These are phyloP conservation scores for Rotaria socialis DNA, from an alignment of 2,888 invertebrate species.

Conservation along the genomic window DNA sequence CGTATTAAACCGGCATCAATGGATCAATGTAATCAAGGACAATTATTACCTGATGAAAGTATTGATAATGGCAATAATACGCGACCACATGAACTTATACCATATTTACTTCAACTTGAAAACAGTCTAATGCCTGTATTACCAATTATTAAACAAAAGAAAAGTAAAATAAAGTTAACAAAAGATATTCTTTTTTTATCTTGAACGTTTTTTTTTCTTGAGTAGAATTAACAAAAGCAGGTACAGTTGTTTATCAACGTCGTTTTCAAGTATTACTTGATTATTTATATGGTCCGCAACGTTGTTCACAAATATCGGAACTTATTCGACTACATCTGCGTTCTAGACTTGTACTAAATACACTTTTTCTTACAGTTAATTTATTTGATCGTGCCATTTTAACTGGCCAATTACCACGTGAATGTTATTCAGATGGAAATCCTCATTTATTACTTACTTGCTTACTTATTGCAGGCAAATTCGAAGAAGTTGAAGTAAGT, in stretches of 20 bases:
- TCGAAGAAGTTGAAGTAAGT: conserved; percentile 22
- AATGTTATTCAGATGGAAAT: not conserved
- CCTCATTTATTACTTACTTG: conserved; percentile 5
- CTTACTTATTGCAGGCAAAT: not conserved
- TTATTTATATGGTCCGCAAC: not conserved
- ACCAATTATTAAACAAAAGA: not conserved
- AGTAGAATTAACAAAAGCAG: not conserved
- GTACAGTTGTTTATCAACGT: not conserved
- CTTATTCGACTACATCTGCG: not conserved
- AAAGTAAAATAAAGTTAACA: not conserved
- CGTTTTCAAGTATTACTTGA: not conserved
- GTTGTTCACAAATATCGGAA: not conserved
- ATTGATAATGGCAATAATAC: not conserved
- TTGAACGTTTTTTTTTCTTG: too few species aligned
- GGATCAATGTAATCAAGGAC: conserved; percentile 22
- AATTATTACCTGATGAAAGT: conserved; percentile 4
- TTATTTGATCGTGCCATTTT: conserved; percentile 5
- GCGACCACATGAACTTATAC: not conserved
- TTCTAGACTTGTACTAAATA: conserved; percentile 1
- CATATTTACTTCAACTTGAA: not conserved
- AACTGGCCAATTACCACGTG: not conserved
- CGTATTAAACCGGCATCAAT: conserved; percentile 3
- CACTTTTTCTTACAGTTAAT: conserved; percentile 16
- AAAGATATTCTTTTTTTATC: too few species aligned
- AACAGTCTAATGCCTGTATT: conserved; percentile 2